Conservation (phyloP, 2,888 invertebrate genomes). For the Leptothorax acervorum region DNA sequence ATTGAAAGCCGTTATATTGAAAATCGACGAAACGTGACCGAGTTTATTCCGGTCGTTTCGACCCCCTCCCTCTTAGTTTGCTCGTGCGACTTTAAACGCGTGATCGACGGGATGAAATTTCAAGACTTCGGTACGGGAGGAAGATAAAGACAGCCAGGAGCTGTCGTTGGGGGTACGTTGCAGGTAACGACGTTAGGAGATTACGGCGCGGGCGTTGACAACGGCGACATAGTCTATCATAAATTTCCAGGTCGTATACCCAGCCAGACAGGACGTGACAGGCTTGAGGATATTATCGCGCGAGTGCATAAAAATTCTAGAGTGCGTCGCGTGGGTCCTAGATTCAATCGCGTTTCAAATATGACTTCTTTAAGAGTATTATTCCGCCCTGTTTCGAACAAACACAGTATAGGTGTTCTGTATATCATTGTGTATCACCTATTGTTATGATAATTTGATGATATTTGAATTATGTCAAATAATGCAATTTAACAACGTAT, state of each 20-base stretch:
- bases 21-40: slow-evolving; percentile 19
- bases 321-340: slow-evolving; percentile 29
- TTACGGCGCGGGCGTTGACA: slow-evolving; percentile 57
- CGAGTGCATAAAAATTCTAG: slow-evolving; percentile 43
- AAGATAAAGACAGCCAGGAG: slow-evolving; percentile 47
- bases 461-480: neutral
- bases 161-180: slow-evolving; percentile 36
- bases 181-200: slow-evolving; percentile 63
- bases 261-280: slow-evolving; percentile 58
- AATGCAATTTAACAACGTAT: neutral
- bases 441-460: neutral
- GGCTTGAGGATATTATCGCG: slow-evolving; percentile 56
- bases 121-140: neutral
- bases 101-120: slow-evolving; percentile 62
- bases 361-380: neutral
- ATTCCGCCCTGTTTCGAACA: neutral
- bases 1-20: slow-evolving; percentile 43
- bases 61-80: neutral
- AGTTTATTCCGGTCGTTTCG: slow-evolving; percentile 40
- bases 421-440: neutral
- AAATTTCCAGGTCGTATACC: slow-evolving; percentile 66
- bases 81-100: slow-evolving; percentile 43
- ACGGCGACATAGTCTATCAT: slow-evolving; percentile 60
- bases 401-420: neutral
- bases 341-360: slow-evolving; percentile 47